Evolutionary conservation across 2,888 invertebrate genomes (phyloP), one percentile per base, ranked within the genome.

Genomic region (Drosophila acutilabella): DNA sequence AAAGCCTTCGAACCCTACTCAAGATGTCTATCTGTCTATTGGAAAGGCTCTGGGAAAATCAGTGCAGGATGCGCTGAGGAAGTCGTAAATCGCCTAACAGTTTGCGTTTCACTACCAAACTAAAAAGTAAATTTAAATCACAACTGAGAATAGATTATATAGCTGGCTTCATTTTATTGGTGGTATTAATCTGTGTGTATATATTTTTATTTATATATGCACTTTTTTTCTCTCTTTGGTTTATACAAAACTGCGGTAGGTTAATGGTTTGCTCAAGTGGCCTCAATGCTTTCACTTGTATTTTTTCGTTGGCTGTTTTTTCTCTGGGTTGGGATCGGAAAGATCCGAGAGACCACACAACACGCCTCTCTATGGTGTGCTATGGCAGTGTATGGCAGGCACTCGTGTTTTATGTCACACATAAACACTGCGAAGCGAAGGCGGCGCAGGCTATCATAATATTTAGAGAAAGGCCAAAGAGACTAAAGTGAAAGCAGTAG

Each of bases 1-100:
- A 89, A 90, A 81, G 85, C 87, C 82, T 84, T 90, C 91, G 86
- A 73, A 90, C 90, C 90, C 91, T 83, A 78, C 81, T 90, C 90
- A 90, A 90, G 91, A 90, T 90, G 64, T 70, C 72, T 77, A 90
- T 89, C 88, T 71, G 68, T 71, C 73, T 81, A 76, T 70, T 69
- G 66, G 58, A 41, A 54, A 60, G 74, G 56, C 61, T 72, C 54
- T 16, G 56, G 61, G 51, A 53, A 56, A 71, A 71, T 71, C 66
- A 61, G 68, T 51, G 64, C 87, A 81, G 86, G 83, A 88, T 80
- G 88, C 52, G 74, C 48, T 56, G 53, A 82, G 83, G 83, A 85
- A 85, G 88, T 85, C 85, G 85, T 85, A 85, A 85, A 89, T 89
- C 88, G 74, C 38, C 71, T 79, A 73, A 85, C 89, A 89, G 84